These are phyloP conservation scores for Emydocephalus ijimae DNA, from an alignment of 2,113 vertebrate genomes.

Conservation along the genomic window DNA sequence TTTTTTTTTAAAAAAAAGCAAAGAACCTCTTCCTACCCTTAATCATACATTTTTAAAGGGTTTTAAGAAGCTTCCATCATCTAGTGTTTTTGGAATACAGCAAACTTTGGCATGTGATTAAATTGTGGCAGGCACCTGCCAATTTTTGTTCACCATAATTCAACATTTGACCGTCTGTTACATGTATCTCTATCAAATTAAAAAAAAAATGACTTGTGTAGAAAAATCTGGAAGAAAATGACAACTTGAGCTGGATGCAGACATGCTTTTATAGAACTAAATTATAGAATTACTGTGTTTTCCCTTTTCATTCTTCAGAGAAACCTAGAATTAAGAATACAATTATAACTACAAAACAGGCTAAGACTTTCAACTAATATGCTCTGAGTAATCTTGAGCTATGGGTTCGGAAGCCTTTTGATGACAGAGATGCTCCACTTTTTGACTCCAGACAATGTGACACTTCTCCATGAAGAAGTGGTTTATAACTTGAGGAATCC, in stretches of 20 bases:
- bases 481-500: not conserved
- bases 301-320: not conserved
- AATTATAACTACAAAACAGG: not conserved
- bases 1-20: not conserved
- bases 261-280: not conserved
- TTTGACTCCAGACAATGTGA: not conserved
- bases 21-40: not conserved
- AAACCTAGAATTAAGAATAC: not conserved
- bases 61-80: not conserved
- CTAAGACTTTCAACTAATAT: not conserved
- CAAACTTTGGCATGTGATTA: not conserved
- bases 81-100: not conserved
- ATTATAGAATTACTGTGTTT: not conserved
- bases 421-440: not conserved
- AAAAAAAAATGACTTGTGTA: not conserved
- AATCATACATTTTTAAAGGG: not conserved
- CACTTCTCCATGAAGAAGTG: not conserved
- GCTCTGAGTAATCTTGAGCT: not conserved
- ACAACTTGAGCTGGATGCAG: not conserved
- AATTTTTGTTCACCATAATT: not conserved
- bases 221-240: not conserved
- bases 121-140: not conserved
- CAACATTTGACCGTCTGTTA: not conserved
- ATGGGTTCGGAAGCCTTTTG: not conserved
- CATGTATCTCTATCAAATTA: not conserved